Base-by-base conservation (phyloP, 2,113 vertebrate genomes). In the Dolichotis patagonum region DNA sequence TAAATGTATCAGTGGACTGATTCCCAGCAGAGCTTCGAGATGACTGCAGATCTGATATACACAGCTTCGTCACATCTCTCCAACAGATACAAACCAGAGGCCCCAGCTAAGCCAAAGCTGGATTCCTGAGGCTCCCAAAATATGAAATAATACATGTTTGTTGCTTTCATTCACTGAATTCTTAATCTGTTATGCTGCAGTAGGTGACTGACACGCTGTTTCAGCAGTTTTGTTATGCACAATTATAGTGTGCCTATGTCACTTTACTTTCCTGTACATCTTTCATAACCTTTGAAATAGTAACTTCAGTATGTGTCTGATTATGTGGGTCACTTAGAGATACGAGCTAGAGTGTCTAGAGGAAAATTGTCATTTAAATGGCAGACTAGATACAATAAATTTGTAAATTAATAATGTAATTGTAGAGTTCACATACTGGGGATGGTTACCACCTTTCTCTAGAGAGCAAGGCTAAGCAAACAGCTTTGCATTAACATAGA, bases 381-480 rank as follows among this genome's bases (percentile, higher is more conserved):
- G 13, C 30, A 88, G 41, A 80, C 24, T 78, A 65, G 63, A 88
- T 58, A 38, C 46, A 91, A 77, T 56, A 73, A 86, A 93, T 85
- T 20, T 75, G 80, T 90, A 82, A 90, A 94, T 97, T 89, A 97
- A 97, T 86, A 97, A 95, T 12, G 49, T 91, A 49, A 92, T 30
- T 84, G 78, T 80, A 80, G 71, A 54, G 54, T 80, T 88, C 88
- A 65, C 62, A 75, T 85, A 43, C n/a, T 10, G 12, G 14, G 41
- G 43, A 46, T 85, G 1, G 4, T 63, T n/a, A 60, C 41, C 1
- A 43, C 20, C n/a, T 38, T 90, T 75, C 71, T 86, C 85, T 38
- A 24, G 71, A 90, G 88, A 93, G 56, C 54, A 71, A 63, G 46
- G 26, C 71, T 49, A 52, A 52, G 86, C 63, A 88, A 75, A 86